These are phyloP conservation scores for Dasyornis broadbenti DNA, from an alignment of 2,113 vertebrate species.

Conservation along the genomic window DNA sequence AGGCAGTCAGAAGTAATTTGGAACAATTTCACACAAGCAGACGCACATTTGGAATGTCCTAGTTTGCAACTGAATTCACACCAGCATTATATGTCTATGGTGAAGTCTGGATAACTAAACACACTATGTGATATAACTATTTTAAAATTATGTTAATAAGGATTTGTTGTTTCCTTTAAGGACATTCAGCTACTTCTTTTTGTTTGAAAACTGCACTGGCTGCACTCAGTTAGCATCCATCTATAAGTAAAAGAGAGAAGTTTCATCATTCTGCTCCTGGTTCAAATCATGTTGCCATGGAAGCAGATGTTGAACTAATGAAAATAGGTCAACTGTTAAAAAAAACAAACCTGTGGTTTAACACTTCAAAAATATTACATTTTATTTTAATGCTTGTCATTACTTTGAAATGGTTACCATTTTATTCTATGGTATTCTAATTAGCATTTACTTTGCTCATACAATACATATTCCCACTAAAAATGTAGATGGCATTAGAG, in stretches of 20 bases:
- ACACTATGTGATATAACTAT: neutral
- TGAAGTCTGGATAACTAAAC: neutral
- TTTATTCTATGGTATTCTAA: neutral
- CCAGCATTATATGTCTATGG: neutral
- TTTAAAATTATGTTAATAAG: neutral
- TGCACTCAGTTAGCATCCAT: neutral
- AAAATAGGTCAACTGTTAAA: slow-evolving; percentile 45
- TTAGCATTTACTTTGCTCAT: neutral
- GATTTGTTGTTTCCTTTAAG: neutral
- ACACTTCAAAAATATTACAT: neutral
- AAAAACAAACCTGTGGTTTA: neutral
- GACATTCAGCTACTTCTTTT: neutral
- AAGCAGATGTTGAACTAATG: slow-evolving; percentile 35
- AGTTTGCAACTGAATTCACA: neutral
- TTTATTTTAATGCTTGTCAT: neutral
- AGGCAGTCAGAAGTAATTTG: neutral
- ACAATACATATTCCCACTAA: neutral
- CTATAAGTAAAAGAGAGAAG: neutral
- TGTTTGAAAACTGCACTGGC: neutral
- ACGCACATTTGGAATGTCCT: accelerated
- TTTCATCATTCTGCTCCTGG: slow-evolving; percentile 2
- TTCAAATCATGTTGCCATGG: slow-evolving; percentile 48
- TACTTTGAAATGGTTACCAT: neutral
- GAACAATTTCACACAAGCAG: neutral
- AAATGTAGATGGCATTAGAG: neutral